A percentile compares a stretch with the other conserved stretches of the same genome.
Conservation (phyloP, 2,888 invertebrate species). For the Tachina lurida region DNA sequence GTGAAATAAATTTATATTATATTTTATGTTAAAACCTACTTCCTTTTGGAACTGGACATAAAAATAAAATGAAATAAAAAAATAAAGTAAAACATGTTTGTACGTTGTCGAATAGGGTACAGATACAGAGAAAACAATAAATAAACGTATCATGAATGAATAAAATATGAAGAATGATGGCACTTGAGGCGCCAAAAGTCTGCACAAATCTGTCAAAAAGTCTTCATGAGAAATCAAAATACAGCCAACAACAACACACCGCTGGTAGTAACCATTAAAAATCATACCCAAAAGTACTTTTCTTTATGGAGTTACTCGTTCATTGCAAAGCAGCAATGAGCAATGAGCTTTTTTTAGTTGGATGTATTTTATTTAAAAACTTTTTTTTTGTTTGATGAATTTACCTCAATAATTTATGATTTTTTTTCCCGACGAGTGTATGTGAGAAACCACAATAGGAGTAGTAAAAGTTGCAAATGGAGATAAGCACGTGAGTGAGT, state of each 20-base stretch:
- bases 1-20: slow-evolving; percentile 12
- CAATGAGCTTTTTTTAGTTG: slow-evolving; percentile 20
- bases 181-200: slow-evolving; percentile 77
- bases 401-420: slow-evolving; percentile 66
- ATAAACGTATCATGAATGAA: slow-evolving; percentile 56
- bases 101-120: slow-evolving; percentile 2
- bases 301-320: too few species aligned
- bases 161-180: slow-evolving; percentile 74
- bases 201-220: slow-evolving; percentile 77
- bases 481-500: background rate
- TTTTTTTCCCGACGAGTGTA: slow-evolving; percentile 5
- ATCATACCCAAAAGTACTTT: slow-evolving; percentile 5
- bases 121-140: slow-evolving; percentile 4
- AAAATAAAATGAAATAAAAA: background rate
- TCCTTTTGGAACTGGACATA: slow-evolving; percentile 53
- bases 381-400: slow-evolving; percentile 48
- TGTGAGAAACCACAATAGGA: slow-evolving; percentile 29
- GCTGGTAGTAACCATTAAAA: slow-evolving; percentile 9
- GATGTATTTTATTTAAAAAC: slow-evolving; percentile 2
- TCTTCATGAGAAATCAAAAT: slow-evolving; percentile 62
- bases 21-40: slow-evolving; percentile 31
- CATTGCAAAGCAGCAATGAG: background rate
- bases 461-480: background rate
- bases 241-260: slow-evolving; percentile 1
- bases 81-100: slow-evolving; percentile 22